phyloP scores from a whole-genome alignment of 2,797 vertebrate genomes.

The Gephyroberyx darwinii region DNA sequence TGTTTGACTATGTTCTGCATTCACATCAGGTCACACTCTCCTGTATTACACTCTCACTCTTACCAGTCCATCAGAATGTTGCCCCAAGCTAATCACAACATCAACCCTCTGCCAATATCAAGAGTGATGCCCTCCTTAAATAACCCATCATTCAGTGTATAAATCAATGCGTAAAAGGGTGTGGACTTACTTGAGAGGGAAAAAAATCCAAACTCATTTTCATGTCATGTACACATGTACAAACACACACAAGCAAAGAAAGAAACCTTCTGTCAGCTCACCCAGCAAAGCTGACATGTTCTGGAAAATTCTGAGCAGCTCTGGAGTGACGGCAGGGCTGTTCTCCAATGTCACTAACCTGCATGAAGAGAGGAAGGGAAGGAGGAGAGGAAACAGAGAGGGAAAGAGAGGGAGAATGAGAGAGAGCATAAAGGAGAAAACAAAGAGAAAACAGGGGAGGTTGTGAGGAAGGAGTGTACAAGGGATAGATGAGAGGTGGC shows the following conservation, averaged over 20 bases:
- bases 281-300: conserved; percentile 97
- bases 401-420: neutral
- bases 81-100: conserved; percentile 8
- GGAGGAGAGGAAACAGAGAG: conserved; percentile 16
- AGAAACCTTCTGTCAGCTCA: conserved; percentile 73
- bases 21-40: neutral
- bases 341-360: conserved; percentile 98
- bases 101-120: neutral
- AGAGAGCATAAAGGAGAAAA: conserved; percentile 17
- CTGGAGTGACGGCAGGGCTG: conserved; percentile 90
- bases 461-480: conserved; percentile 18
- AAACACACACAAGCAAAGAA: conserved; percentile 20
- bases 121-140: neutral
- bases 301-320: conserved; percentile 95
- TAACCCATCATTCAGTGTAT: conserved; percentile 11
- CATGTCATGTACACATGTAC: neutral
- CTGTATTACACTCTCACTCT: too few relatives aligned
- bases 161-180: conserved; percentile 15
- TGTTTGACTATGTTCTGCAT: neutral
- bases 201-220: neutral
- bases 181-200: neutral
- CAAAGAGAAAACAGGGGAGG: neutral
- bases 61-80: conserved; percentile 5
- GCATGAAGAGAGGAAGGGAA: conserved; percentile 44
- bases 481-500: conserved; percentile 32